phyloP scores from a whole-genome alignment of 2,888 invertebrate species.

The Scotopteryx bipunctaria region DNA sequence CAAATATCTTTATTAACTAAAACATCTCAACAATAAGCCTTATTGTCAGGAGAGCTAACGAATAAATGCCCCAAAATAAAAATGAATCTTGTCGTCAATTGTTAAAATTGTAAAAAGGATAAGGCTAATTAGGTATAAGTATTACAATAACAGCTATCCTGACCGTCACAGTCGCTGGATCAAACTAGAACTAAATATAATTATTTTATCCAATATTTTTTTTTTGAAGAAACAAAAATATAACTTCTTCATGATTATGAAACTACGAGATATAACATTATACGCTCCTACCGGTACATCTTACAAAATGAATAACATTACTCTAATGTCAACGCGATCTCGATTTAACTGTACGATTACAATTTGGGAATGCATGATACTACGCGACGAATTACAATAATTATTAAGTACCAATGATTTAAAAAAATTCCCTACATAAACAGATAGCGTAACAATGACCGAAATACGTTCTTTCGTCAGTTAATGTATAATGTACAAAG shows the following conservation, averaged over 20 bases:
- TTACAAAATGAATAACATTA: constrained; percentile 78
- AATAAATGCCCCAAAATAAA: constrained; percentile 72
- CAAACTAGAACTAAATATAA: constrained; percentile 59
- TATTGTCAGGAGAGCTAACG: constrained; percentile 72
- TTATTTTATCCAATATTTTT: constrained; percentile 46
- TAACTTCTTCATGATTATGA: constrained; percentile 67
- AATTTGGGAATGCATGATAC: constrained; percentile 81
- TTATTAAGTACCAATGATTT: constrained; percentile 79
- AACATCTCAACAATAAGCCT: constrained; percentile 65
- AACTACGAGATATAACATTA: constrained; percentile 65
- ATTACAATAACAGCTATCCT: constrained; percentile 67
- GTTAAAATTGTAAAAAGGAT: constrained; percentile 56
- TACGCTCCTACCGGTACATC: constrained; percentile 72
- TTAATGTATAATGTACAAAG: constrained; percentile 62
- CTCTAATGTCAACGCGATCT: constrained; percentile 76
- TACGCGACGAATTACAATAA: constrained; percentile 76
- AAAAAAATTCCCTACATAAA: constrained; percentile 72
- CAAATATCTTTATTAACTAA: constrained; percentile 79
- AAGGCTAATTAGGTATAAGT: constrained; percentile 44
- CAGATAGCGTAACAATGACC: constrained; percentile 63
- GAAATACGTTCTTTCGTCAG: constrained; percentile 58
- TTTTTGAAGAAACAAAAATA: constrained; percentile 58
- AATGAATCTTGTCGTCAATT: constrained; percentile 68
- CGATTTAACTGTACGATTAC: constrained; percentile 75
- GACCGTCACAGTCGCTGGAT: constrained; percentile 66